Evolutionary conservation across 2,797 vertebrate species (phyloP).

Genomic region (Linurgus olivaceus): DNA sequence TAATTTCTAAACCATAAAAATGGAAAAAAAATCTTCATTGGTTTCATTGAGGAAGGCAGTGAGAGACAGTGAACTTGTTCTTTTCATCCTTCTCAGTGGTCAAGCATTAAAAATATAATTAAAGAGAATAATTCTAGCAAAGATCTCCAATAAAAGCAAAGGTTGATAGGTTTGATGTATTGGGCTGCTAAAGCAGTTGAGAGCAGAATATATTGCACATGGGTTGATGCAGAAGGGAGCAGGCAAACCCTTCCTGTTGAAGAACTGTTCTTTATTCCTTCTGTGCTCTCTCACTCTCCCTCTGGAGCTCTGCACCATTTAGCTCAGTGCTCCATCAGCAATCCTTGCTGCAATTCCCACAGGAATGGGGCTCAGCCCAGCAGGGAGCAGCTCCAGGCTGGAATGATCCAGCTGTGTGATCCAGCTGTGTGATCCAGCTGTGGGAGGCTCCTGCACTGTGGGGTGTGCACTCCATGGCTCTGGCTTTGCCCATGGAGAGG

Average conservation of each 20-base stretch:
- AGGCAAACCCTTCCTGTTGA: not conserved
- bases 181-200: not conserved
- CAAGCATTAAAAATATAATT: not conserved
- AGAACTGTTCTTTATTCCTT: not conserved
- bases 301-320: not conserved
- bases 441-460: not conserved
- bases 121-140: not conserved
- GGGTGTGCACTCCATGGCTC: rapidly evolving
- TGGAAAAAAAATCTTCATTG: not conserved
- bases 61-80: not conserved
- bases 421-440: not conserved
- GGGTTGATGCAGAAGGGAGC: not conserved
- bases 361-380: not conserved
- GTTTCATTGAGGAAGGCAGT: not conserved
- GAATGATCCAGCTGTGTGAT: not conserved
- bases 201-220: not conserved
- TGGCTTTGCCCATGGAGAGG: not conserved
- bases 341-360: not conserved
- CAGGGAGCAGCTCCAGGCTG: not conserved
- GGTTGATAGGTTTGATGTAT: not conserved
- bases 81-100: not conserved
- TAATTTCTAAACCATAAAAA: not conserved
- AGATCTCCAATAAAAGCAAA: not conserved
- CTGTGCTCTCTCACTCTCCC: not conserved
- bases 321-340: not conserved